A percentile compares a stretch with the other conserved stretches of the same genome.
Evolutionary conservation across 2,797 vertebrate genomes (phyloP).

Genomic region (Cyclopterus lumpus): DNA sequence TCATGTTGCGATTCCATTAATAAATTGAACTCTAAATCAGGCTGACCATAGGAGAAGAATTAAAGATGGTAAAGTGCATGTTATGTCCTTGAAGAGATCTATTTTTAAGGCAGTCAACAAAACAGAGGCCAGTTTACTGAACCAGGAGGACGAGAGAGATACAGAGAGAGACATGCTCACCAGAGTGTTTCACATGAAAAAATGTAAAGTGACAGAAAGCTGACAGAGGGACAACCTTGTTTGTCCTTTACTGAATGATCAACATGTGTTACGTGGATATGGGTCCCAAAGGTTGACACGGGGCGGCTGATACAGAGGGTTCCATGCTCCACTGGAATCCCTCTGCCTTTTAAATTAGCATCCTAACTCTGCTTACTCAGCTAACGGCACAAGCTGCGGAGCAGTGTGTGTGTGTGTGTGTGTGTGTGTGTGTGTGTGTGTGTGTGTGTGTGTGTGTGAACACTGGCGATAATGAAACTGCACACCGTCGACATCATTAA

Average conservation of each 20-base stretch:
- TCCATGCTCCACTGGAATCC: constrained; percentile 68
- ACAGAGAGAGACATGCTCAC: constrained; percentile 68
- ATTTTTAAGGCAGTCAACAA: constrained; percentile 46
- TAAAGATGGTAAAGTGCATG: constrained; percentile 31
- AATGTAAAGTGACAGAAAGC: constrained; percentile 83
- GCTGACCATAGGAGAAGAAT: constrained; percentile 20
- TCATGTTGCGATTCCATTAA: not conserved
- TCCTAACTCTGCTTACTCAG: constrained; percentile 70
- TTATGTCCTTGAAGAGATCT: constrained; percentile 39
- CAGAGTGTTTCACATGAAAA: constrained; percentile 73
- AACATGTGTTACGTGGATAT: constrained; percentile 76
- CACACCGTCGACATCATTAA: constrained; percentile 75
- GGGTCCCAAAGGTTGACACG: constrained; percentile 75
- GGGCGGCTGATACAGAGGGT: constrained; percentile 63
- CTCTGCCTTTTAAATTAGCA: constrained; percentile 78
- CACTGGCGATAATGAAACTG: constrained; percentile 72
- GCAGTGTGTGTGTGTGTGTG: too few relatives aligned
- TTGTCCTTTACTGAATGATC: constrained; percentile 83
- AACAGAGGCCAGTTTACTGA: constrained; percentile 53
- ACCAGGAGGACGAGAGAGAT: constrained; percentile 65
- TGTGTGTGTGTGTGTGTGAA: constrained; percentile 72
- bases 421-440: too few relatives aligned
- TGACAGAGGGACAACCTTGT: constrained; percentile 82
- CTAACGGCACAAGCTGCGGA: constrained; percentile 62
- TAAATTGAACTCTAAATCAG: not conserved